Conservation (phyloP, 1,140 invertebrate species). For the Rhizoglyphus robini region DNA sequence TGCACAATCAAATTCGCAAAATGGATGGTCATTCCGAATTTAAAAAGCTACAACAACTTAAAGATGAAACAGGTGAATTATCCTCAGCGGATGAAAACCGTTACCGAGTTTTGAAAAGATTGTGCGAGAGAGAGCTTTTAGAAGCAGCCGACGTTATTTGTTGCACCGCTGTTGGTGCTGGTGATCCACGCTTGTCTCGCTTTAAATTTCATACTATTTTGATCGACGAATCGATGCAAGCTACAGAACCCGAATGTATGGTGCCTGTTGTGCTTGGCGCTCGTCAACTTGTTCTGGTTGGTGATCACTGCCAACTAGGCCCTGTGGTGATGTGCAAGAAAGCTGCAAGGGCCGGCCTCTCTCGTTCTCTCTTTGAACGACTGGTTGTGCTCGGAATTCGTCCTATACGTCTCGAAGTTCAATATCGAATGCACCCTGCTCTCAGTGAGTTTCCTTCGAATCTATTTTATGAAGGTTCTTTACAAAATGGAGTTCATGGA, state of each 20-base stretch:
- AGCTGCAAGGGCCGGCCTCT: constrained; percentile 86
- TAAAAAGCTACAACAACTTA: constrained; percentile 86
- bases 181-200: constrained; percentile 75
- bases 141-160: constrained; percentile 93
- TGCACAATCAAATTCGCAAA: constrained; percentile 86
- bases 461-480: constrained; percentile 96
- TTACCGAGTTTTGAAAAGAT: constrained; percentile 77
- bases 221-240: constrained; percentile 92
- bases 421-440: constrained; percentile 98
- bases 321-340: constrained; percentile 99
- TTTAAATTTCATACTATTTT: constrained; percentile 93
- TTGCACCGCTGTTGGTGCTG: constrained; percentile 96
- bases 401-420: constrained; percentile 88
- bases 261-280: constrained; percentile 96
- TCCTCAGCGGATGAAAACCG: constrained; percentile 78
- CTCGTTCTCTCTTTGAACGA: constrained; percentile 92
- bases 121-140: constrained; percentile 77
- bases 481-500: constrained; percentile 95
- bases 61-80: constrained; percentile 92
- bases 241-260: constrained; percentile 96
- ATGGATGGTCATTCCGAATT: constrained; percentile 49
- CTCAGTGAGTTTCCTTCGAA: constrained; percentile 94
- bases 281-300: constrained; percentile 81
- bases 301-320: constrained; percentile 96
- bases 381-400: constrained; percentile 89